Base-by-base conservation (phyloP, 2,797 vertebrate genomes). In the Leuciscus waleckii region DNA sequence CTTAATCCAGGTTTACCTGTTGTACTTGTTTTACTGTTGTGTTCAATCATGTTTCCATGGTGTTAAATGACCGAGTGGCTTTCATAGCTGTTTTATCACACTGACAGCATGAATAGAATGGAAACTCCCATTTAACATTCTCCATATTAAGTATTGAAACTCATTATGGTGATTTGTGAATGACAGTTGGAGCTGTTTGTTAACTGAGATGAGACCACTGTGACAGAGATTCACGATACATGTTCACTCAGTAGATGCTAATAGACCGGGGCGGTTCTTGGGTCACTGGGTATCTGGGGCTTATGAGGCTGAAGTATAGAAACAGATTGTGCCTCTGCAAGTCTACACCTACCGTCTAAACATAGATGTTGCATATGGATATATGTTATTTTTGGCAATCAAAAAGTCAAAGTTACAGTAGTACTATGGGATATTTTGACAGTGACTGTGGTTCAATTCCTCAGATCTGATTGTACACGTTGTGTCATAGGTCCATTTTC, bases 361-460 rank as follows among this genome's bases (percentile, higher is more conserved):
- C 49, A 56, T 35, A 74, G 19, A 75, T 75, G 19, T 74, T 35
- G 10, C 17, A 37, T 37, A 13, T 56, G 21, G 21, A 37, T 76
- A 5, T 32, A 9, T 76, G 35, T 56, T 51, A 65, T 56, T 56
- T 37, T 37, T 37, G 32, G 49, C 49, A 8, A 21, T 14, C 29
- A 32, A 19, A 32, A 32, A 74, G 71, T 74, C 26, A 56, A n/a
- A 54, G 29, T 54, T n/a, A 37, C 32, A n/a, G 49, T 56, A 56
- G 32, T 37, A 56, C 21, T 35, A 35, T 75, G 41, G n/a, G 29
- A 9, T 37, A 56, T 41, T 63, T 65, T 79, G 87, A 71, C 71
- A 71, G 32, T 85, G 41, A 88, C 74, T 79, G n/a, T 37, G 41
- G 77, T 84, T 54, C 75, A 69, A 51, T 82, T 87, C 78, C 37